These are phyloP conservation scores for Stictocephala bisonia DNA, from an alignment of 2,888 invertebrate genomes.

Conservation along the genomic window DNA sequence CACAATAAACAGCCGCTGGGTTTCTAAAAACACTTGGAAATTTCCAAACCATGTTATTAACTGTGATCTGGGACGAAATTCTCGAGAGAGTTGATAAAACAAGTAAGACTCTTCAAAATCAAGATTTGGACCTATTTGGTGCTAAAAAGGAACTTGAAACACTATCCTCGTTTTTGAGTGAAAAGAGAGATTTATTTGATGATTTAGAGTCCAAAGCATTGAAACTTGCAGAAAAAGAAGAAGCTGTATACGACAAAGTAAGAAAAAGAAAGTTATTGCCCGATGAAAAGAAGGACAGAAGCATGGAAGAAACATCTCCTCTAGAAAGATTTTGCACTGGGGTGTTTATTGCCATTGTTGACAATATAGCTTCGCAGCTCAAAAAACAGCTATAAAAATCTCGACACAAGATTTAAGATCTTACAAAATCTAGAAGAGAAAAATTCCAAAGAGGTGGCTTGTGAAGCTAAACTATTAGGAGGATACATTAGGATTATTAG, in stretches of 20 bases:
- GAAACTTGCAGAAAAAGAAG: neutral
- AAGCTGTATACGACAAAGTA: neutral
- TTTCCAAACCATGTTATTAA: conserved; percentile 15
- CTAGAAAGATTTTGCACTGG: neutral
- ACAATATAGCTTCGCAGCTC: neutral
- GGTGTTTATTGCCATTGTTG: neutral
- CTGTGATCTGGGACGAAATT: conserved; percentile 25
- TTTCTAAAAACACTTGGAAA: conserved; percentile 4
- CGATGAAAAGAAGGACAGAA: conserved; percentile 17
- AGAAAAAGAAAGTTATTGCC: conserved; percentile 11
- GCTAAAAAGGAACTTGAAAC: conserved; percentile 7
- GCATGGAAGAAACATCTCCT: neutral
- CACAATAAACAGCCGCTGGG: conserved; percentile 8
- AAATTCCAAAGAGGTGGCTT: neutral
- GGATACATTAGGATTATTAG: neutral
- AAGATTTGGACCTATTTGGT: conserved; percentile 11
- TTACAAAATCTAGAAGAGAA: too few species aligned
- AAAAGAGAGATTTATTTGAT: conserved; percentile 16
- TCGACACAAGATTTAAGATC: conserved; percentile 3
- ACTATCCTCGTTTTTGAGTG: conserved; percentile 16
- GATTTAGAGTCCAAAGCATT: conserved; percentile 2
- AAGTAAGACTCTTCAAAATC: conserved; percentile 20
- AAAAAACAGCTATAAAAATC: neutral
- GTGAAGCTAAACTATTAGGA: neutral
- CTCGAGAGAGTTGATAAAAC: conserved; percentile 18